Evolutionary conservation across 2,113 vertebrate species (phyloP), one percentile per base, ranked within the genome.

Genomic region (Oncorhynchus mykiss): DNA sequence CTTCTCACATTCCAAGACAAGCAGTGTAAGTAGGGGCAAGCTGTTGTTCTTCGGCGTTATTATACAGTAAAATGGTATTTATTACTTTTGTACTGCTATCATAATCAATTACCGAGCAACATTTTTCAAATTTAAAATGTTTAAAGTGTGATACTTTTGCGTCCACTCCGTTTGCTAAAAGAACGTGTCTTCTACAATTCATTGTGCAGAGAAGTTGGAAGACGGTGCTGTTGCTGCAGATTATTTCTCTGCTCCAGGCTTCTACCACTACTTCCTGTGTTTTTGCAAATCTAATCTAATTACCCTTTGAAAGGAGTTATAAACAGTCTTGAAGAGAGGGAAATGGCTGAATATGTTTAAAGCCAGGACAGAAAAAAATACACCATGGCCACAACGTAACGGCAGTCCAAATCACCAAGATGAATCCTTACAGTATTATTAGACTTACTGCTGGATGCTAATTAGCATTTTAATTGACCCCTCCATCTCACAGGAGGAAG

Each of bases 1-100:
- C 93, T 31, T 91, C 90, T 60, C 91, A 25, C 94, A 95, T 80
- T 86, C 88, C 65, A 97, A 95, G 88, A 94, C 93, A 71, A 92
- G 91, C 87, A 91, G 80, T n/a, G 94, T 96, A 88, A 96, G 94
- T 92, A 79, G 3, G 54, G 64, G n/a, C 31, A n/a, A 2, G 20
- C 4, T 62, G n/a, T 54, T 34, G 54, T 34, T 29, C 29, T 67
- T 31, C 3, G n/a, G 59, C 8, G 16, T 62, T 62, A 62, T 62
- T 62, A 62, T 62, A 62, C 12, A 54, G 51, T 18, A 54, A 54
- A 54, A 54, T 54, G 1, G 51, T 18, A 24, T 24, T 24, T 16
- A 9, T 62, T 62, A 62, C 16, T 62, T 16, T n/a, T 62, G n/a
- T 62, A 62, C 2, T 24, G 59, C 9, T 62, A 62, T 22, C 59